Evolutionary conservation across 2,797 vertebrate species (phyloP).

Genomic region (Vireo griseus): DNA sequence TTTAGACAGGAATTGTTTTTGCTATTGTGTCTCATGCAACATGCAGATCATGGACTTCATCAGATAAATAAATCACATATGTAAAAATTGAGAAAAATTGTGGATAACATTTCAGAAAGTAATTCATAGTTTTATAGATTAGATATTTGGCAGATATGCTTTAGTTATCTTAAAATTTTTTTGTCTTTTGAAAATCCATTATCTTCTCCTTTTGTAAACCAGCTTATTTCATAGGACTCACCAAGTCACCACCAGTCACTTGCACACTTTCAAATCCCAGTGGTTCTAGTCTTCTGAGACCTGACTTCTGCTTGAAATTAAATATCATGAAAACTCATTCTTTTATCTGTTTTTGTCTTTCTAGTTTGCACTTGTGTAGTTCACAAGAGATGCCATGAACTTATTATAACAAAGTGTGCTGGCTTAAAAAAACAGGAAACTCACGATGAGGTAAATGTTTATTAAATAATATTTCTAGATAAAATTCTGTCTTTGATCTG

Average conservation of each 20-base stretch:
- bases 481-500: constrained; percentile 15
- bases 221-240: not conserved
- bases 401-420: constrained; percentile 97
- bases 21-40: not conserved
- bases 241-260: not conserved
- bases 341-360: constrained; percentile 51
- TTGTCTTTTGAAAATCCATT: not conserved
- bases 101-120: not conserved
- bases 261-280: not conserved
- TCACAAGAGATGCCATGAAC: constrained; percentile 97
- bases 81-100: not conserved
- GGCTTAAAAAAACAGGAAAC: constrained; percentile 97
- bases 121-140: not conserved
- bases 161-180: not conserved
- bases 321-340: not conserved
- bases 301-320: not conserved
- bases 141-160: not conserved
- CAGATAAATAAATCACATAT: not conserved
- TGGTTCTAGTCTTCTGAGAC: not conserved
- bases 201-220: not conserved
- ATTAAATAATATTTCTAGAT: not conserved
- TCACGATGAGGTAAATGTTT: constrained; percentile 87
- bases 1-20: not conserved
- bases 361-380: constrained; percentile 98
- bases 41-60: not conserved